Evolutionary conservation across 2,797 vertebrate species (phyloP).

Genomic region (Tachyglossus aculeatus): DNA sequence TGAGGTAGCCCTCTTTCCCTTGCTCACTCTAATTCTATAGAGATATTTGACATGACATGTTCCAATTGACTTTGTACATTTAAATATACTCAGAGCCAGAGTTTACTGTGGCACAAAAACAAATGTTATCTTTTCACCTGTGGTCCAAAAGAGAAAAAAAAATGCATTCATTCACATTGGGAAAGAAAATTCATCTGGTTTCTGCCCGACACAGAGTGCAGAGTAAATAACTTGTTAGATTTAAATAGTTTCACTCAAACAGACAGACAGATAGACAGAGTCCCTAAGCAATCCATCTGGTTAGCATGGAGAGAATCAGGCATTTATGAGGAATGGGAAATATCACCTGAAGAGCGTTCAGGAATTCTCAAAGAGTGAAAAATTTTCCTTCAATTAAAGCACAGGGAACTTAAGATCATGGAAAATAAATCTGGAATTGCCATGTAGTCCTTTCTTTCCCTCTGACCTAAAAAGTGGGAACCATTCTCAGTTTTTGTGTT

Average conservation of each 20-base stretch:
- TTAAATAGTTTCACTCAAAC: conserved; percentile 58
- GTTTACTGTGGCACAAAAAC: conserved; percentile 67
- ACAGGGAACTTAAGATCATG: no score
- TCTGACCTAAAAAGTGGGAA: no score
- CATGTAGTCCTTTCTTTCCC: no score
- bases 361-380: conserved; percentile 27
- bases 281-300: conserved; percentile 48
- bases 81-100: conserved; percentile 46
- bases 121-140: conserved; percentile 69
- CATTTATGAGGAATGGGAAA: conserved; percentile 27
- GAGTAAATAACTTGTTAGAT: conserved; percentile 58
- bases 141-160: background rate
- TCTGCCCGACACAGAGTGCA: conserved; percentile 44
- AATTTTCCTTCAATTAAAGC: no score
- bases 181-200: conserved; percentile 39
- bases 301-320: conserved; percentile 31
- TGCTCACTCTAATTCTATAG: conserved; percentile 42
- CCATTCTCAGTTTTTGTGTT: no score
- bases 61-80: conserved; percentile 59
- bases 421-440: no score
- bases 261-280: conserved; percentile 58
- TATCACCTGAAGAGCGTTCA: conserved; percentile 39
- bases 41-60: conserved; percentile 62
- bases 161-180: background rate
- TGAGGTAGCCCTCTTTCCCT: conserved; percentile 39